phyloP scores from a whole-genome alignment of 2,113 vertebrate species.

The Bolborhynchus lineola region DNA sequence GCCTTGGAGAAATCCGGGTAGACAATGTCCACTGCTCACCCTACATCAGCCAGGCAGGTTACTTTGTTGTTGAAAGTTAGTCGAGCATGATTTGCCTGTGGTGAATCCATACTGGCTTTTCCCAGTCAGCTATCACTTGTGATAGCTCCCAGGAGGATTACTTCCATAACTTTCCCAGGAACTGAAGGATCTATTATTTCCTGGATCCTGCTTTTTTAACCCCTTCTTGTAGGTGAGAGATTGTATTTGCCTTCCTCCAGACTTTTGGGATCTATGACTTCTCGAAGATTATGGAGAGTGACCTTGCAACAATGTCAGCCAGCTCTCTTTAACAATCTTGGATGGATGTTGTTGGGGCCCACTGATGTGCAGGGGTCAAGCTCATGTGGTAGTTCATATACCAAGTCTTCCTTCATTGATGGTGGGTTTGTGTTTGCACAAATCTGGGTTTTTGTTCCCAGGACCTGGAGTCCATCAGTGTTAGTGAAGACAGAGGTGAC shows the following conservation, averaged over 20 bases:
- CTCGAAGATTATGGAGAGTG: neutral
- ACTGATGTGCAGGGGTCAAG: neutral
- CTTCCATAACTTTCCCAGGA: neutral
- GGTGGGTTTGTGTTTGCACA: neutral
- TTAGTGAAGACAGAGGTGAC: neutral
- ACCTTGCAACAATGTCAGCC: neutral
- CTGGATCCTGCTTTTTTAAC: neutral
- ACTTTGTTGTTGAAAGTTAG: neutral
- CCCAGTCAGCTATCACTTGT: neutral
- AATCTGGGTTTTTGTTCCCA: neutral
- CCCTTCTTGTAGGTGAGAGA: neutral
- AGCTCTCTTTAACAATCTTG: neutral
- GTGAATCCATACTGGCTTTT: neutral
- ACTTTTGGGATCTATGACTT: neutral
- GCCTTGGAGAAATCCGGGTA: neutral
- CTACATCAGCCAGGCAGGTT: neutral
- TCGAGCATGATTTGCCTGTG: neutral
- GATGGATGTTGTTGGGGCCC: neutral
- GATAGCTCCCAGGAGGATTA: neutral
- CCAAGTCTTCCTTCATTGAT: neutral
- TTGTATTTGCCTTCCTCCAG: neutral
- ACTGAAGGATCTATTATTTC: neutral
- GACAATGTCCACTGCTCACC: neutral
- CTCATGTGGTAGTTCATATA: neutral
- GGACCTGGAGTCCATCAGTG: neutral